A percentile compares a stretch with the other conserved stretches of the same genome.
phyloP scores from a whole-genome alignment of 2,113 vertebrate species.

The Pedionomus torquatus region DNA sequence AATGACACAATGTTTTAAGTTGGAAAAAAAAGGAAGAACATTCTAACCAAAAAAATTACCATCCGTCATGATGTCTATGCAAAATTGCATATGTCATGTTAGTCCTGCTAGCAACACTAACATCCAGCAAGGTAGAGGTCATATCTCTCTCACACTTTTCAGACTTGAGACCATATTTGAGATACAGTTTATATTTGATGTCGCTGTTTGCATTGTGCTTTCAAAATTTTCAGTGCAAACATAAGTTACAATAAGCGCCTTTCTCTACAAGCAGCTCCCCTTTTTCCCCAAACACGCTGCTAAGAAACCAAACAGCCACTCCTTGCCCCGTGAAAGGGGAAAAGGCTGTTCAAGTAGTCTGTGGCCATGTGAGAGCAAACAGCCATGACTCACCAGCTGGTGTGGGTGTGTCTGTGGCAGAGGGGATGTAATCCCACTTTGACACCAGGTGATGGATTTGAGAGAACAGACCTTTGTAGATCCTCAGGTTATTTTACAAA shows the following conservation, averaged over 20 bases:
- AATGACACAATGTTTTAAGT: neutral
- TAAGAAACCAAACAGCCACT: slow-evolving; percentile 33
- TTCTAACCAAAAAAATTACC: slow-evolving; percentile 2
- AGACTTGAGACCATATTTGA: slow-evolving; percentile 7
- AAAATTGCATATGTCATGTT: neutral
- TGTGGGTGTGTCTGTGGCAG: neutral
- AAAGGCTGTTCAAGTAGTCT: neutral
- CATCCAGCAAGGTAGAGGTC: slow-evolving; percentile 11
- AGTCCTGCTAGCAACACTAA: neutral
- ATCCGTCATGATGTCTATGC: neutral
- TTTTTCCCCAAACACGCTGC: neutral
- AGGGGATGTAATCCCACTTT: neutral
- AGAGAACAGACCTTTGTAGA: neutral
- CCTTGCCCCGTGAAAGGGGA: slow-evolving; percentile 28
- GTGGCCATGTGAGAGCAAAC: slow-evolving; percentile 28
- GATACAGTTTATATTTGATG: slow-evolving; percentile 34
- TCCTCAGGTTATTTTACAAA: neutral
- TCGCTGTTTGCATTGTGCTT: slow-evolving; percentile 49
- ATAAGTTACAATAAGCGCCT: slow-evolving; percentile 31
- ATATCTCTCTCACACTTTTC: slow-evolving; percentile 42
- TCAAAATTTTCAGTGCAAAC: slow-evolving; percentile 67
- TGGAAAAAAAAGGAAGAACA: neutral
- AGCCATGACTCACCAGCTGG: slow-evolving; percentile 23
- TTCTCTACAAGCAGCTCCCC: neutral
- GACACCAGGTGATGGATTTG: slow-evolving; percentile 21